A percentile compares a stretch with the other conserved stretches of the same genome.
Conservation (phyloP, 1,140 invertebrate species). For the Dinoponera quadriceps region DNA sequence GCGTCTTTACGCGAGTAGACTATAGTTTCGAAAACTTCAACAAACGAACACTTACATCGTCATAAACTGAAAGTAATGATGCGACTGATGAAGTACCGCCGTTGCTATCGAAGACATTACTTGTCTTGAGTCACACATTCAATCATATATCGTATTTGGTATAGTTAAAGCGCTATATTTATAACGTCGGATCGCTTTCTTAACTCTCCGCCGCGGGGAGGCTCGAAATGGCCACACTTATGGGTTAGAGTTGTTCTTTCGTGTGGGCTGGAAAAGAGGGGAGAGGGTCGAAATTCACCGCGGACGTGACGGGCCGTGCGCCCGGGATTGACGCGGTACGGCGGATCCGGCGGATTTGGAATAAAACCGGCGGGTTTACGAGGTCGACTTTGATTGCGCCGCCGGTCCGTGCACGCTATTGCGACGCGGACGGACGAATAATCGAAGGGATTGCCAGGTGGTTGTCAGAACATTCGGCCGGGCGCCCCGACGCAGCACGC, state of each 20-base stretch:
- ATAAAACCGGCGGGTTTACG: slow-evolving; percentile 58
- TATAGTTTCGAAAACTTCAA: background rate
- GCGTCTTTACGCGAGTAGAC: background rate
- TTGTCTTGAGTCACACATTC: too few relatives aligned
- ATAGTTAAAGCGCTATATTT: too few relatives aligned
- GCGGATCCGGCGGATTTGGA: slow-evolving; percentile 44
- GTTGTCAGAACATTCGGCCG: slow-evolving; percentile 57
- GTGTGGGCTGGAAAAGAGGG: background rate
- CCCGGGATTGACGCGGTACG: slow-evolving; percentile 45
- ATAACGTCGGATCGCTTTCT: background rate
- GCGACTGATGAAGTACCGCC: background rate
- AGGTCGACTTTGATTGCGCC: slow-evolving; percentile 58
- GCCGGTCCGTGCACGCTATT: slow-evolving; percentile 35
- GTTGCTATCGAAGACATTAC: background rate
- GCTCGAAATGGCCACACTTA: background rate
- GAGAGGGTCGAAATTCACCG: slow-evolving; percentile 10
- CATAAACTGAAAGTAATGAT: background rate
- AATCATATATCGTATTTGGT: too few relatives aligned
- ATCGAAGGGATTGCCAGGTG: slow-evolving; percentile 64
- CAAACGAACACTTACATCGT: background rate
- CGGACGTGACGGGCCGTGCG: slow-evolving; percentile 24
- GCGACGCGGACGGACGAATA: slow-evolving; percentile 61
- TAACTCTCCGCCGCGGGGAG: background rate
- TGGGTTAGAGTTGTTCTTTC: slow-evolving; percentile 40
- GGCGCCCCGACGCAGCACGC: slow-evolving; percentile 20